Base-by-base conservation (phyloP, 2,113 vertebrate species). In the Motacilla alba region DNA sequence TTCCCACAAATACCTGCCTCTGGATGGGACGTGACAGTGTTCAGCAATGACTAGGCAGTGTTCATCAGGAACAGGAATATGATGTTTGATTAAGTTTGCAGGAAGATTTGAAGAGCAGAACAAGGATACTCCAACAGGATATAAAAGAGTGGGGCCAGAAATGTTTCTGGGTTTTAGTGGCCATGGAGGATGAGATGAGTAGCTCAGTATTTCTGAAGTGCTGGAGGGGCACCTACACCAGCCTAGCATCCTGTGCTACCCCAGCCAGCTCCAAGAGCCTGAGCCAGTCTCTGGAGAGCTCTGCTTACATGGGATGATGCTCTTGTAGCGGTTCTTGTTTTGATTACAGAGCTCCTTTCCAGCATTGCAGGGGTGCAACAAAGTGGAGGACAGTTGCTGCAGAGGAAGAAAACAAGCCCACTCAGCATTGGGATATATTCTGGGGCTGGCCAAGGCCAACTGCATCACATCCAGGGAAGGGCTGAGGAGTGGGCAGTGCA, bases 301-400 rank as follows among this genome's bases (percentile, higher is more conserved):
- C 52, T 88, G 66, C 96, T 96, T 95, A 97, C 96, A 97, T 3
- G 96, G 96, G 27, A 97, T 74, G 88, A 96, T 86, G 82, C 35
- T 94, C 53, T 90, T 96, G 91, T 97, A 97, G 75, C 96, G 95
- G 52, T 97, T 97, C 94, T 96, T 97, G 82, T 41, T 79, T 56
- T 95, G 89, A 18, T 97, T 97, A 52, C 72, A 81, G 2, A 60
- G 75, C 47, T 96, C 96, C 79, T 89, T 96, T 49, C 95, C 94
- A 0, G 85, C 80, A 6, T 73, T 9, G 2, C 96, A 95, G n/a
- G 95, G 73, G 13, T 97, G 86, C 73, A 92, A 33, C n/a, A 91
- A 72, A 53, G 83, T 26, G 10, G 95, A 95, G 37, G 91, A 37
- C 68, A 97, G 75, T 90, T 92, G 75, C 96, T 97, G 87, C 50